Evolutionary conservation across 2,797 vertebrate genomes (phyloP), one percentile per base, ranked within the genome.

Genomic region (Bradypus variegatus): DNA sequence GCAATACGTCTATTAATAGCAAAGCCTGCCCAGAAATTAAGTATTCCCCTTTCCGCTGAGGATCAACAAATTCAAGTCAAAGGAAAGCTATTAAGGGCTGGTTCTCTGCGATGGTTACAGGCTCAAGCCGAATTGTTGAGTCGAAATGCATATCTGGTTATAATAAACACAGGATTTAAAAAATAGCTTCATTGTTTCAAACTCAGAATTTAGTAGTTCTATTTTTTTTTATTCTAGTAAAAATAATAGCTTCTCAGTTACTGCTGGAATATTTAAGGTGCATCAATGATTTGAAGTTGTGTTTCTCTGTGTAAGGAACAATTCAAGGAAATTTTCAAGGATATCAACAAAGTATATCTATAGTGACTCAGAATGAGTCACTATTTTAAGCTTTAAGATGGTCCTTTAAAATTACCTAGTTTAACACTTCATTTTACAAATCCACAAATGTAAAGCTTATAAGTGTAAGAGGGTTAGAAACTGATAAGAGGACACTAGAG

Each of bases 111-210:
- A 70, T 5, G n/a, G 38, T 80, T 86, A 70, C 6, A 31, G 9
- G 23, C n/a, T 16, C 33, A 89, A 60, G 29, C 58, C 84, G 72
- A 92, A 82, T 33, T 88, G 45, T 15, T 73, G 31, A 93, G 64
- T 27, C 36, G 53, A 95, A 65, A 78, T 82, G 41, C 4, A 1
- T 70, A 67, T 70, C 77, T 91, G 70, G 62, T 86, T 78, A 67
- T 53, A 94, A 87, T 80, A 91, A 91, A 64, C 29, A 31, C 8
- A 67, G 45, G 72, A 91, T 86, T 90, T 67, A 85, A 45, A 93
- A 86, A 91, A 91, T 60, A 36, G 45, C 62, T 38, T 83, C 18
- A 41, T 73, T 50, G 10, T 90, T 91, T 91, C 78, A 78, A 78
- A 92, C 38, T 80, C 86, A 64, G 64, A 93, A 67, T 27, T 41